A percentile compares a stretch with the other conserved stretches of the same genome.
Conservation (phyloP, 2,888 invertebrate species). For the Stenurella melanura region DNA sequence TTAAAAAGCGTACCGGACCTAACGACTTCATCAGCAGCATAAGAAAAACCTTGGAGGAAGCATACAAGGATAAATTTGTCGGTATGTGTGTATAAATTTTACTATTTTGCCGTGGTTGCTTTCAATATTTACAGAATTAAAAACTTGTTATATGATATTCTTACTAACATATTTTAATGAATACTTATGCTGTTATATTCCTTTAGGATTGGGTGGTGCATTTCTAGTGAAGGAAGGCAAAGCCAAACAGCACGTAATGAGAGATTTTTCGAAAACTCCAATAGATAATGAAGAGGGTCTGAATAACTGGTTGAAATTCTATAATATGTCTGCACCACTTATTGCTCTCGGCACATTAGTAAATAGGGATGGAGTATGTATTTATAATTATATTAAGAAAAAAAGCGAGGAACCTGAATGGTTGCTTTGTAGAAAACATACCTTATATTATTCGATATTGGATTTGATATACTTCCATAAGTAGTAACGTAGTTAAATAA, state of each 20-base stretch:
- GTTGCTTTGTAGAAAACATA: too few species aligned
- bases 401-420: too few species aligned
- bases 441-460: too few species aligned
- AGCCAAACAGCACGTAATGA: conserved; percentile 96
- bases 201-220: conserved; percentile 88
- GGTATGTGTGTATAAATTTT: conserved; percentile 71
- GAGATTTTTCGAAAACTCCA: conserved; percentile 88
- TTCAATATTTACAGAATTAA: too few species aligned
- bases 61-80: conserved; percentile 83
- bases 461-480: too few species aligned
- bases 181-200: not conserved
- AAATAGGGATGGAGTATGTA: conserved; percentile 86
- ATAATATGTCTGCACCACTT: conserved; percentile 92
- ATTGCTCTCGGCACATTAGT: conserved; percentile 91
- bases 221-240: conserved; percentile 89
- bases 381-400: not conserved
- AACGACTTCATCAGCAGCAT: conserved; percentile 89
- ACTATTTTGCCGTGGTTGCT: not conserved
- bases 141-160: too few species aligned
- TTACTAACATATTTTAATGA: too few species aligned
- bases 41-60: conserved; percentile 80
- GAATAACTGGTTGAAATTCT: conserved; percentile 93
- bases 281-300: conserved; percentile 84
- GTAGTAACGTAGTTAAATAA: too few species aligned
- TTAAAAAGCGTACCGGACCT: conserved; percentile 82